Conservation (phyloP, 2,797 vertebrate species). For the Pangasius macronema region DNA sequence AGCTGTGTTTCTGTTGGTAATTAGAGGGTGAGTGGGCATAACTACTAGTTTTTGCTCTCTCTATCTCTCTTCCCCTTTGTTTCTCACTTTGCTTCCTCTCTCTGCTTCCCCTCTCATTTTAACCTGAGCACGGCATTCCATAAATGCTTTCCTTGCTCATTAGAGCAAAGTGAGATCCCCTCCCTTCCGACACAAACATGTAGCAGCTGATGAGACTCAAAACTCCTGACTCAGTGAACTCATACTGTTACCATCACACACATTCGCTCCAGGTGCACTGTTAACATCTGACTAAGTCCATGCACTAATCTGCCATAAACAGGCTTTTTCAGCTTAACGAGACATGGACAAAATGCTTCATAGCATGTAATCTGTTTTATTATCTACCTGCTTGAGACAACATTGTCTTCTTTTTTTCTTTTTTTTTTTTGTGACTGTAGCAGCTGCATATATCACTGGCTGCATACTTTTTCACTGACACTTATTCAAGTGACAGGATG, state of each 20-base stretch:
- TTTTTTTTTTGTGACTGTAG: background rate
- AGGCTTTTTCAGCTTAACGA: background rate
- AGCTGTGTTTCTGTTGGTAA: slow-evolving; percentile 66
- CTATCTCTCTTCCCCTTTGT: background rate
- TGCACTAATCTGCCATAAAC: slow-evolving; percentile 4
- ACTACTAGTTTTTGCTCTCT: slow-evolving; percentile 7
- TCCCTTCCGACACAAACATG: background rate
- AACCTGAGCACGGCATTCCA: slow-evolving; percentile 74
- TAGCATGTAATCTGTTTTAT: background rate
- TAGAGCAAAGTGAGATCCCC: slow-evolving; percentile 65
- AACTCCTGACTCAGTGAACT: slow-evolving; percentile 17
- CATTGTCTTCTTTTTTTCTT: too few relatives aligned
- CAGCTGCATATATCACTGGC: background rate
- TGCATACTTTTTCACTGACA: background rate
- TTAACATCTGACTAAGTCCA: slow-evolving; percentile 16
- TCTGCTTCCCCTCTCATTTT: slow-evolving; percentile 67
- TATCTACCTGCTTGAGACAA: background rate
- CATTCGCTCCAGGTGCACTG: slow-evolving; percentile 17
- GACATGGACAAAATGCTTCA: background rate
- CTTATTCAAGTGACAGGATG: background rate
- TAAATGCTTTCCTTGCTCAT: slow-evolving; percentile 78
- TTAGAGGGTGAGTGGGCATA: slow-evolving; percentile 65
- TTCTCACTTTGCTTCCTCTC: slow-evolving; percentile 46
- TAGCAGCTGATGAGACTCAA: slow-evolving; percentile 31
- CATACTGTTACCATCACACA: background rate